A percentile compares a stretch with the other conserved stretches of the same genome.
phyloP scores from a whole-genome alignment of 2,888 invertebrate species.

The Vandiemenella viatica region DNA sequence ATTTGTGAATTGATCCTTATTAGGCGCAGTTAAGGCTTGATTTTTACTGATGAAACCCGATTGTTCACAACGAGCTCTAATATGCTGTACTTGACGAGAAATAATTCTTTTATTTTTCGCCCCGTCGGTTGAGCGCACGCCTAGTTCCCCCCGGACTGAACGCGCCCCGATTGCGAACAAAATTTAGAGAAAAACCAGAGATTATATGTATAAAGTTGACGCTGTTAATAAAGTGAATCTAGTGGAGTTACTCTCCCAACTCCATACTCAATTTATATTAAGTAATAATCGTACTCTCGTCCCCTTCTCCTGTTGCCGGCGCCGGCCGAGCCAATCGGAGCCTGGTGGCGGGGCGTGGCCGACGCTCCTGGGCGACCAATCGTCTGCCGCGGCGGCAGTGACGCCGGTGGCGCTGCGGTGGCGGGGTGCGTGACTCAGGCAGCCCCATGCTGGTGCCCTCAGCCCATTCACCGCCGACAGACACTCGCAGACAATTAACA shows the following conservation, averaged over 20 bases:
- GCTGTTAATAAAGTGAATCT: not conserved
- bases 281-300: slow-evolving; percentile 4
- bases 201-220: not conserved
- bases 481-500: too few species aligned
- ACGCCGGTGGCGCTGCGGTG: not conserved
- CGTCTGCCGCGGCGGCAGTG: not conserved
- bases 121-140: not conserved
- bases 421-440: too few species aligned
- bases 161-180: not conserved
- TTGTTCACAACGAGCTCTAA: slow-evolving; percentile 10
- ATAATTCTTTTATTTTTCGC: slow-evolving; percentile 6
- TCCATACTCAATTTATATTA: slow-evolving; percentile 13
- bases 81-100: slow-evolving; percentile 1
- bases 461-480: too few species aligned
- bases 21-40: not conserved
- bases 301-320: not conserved
- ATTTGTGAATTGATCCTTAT: not conserved
- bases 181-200: not conserved
- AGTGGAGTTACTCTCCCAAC: slow-evolving; percentile 9
- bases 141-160: not conserved
- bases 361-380: not conserved
- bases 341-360: not conserved
- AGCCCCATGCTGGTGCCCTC: too few species aligned
- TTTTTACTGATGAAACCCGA: slow-evolving; percentile 10
- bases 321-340: slow-evolving; percentile 3